phyloP scores from a whole-genome alignment of 2,113 vertebrate genomes.

The Aleadryas rufinucha region DNA sequence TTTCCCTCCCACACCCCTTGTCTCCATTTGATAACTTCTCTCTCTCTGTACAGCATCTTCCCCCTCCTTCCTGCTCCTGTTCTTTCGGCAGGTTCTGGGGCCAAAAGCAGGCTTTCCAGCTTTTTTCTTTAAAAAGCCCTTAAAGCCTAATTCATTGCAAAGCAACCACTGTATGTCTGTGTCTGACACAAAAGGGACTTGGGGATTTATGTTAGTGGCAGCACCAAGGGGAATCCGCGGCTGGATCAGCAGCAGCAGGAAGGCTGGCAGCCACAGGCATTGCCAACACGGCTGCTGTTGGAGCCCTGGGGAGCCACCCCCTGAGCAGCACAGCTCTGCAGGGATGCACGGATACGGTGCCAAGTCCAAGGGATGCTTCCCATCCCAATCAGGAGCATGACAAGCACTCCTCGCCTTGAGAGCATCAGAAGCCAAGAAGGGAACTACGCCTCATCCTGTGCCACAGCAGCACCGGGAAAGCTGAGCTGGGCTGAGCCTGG shows the following conservation, averaged over 20 bases:
- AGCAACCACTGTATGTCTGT: neutral
- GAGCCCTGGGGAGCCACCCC: neutral
- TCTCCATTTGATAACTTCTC: neutral
- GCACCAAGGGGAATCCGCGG: neutral
- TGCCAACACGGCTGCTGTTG: neutral
- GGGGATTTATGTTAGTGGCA: neutral
- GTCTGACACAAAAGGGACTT: neutral
- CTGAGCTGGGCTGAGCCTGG: accelerated
- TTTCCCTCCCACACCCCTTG: neutral
- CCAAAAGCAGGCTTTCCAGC: neutral
- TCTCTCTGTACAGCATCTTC: neutral
- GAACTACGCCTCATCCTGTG: neutral
- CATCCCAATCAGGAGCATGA: neutral
- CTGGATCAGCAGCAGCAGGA: neutral
- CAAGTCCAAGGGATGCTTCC: neutral
- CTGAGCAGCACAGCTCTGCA: accelerated
- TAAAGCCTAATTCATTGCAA: neutral
- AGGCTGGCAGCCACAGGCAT: neutral
- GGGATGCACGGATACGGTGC: neutral
- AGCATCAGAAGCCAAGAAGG: neutral
- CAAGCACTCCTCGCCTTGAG: neutral
- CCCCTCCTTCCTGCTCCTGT: neutral
- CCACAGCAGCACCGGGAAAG: accelerated
- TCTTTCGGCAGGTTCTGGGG: neutral
- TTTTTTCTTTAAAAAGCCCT: neutral